These are phyloP conservation scores for Cephalopholis sonnerati DNA, from an alignment of 2,113 vertebrate species.

Conservation along the genomic window DNA sequence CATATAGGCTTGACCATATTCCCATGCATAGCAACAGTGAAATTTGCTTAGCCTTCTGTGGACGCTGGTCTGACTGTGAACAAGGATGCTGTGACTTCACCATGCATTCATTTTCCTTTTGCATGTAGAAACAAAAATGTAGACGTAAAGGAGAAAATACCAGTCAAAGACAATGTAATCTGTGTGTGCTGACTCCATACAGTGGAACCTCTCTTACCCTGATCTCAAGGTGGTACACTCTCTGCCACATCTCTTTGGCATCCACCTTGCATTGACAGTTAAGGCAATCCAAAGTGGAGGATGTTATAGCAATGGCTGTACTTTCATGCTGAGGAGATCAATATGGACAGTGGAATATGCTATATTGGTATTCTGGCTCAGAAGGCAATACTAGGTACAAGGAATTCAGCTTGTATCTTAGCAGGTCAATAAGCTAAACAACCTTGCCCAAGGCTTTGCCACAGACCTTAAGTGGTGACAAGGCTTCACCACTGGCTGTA, in stretches of 20 bases:
- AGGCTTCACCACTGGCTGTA: not conserved
- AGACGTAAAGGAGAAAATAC: not conserved
- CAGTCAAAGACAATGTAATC: not conserved
- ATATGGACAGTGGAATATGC: not conserved
- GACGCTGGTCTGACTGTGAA: not conserved
- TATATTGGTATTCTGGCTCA: conserved; percentile 1
- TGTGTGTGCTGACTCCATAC: not conserved
- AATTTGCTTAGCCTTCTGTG: not conserved
- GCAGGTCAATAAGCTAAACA: not conserved
- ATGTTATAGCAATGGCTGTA: not conserved
- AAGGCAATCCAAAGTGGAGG: not conserved
- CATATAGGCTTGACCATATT: not conserved
- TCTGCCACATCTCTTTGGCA: too few species aligned
- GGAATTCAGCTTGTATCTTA: not conserved
- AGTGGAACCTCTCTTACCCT: not conserved
- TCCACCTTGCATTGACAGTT: not conserved
- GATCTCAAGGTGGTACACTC: not conserved
- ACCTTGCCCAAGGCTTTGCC: too few species aligned
- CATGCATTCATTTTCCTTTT: not conserved
- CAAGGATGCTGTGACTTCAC: not conserved
- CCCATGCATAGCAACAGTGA: not conserved
- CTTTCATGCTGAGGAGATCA: not conserved
- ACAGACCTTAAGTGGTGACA: not conserved
- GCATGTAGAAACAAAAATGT: not conserved
- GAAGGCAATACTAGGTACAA: not conserved